Conservation (phyloP, 2,113 vertebrate species). For the Zosterops hypoxanthus region DNA sequence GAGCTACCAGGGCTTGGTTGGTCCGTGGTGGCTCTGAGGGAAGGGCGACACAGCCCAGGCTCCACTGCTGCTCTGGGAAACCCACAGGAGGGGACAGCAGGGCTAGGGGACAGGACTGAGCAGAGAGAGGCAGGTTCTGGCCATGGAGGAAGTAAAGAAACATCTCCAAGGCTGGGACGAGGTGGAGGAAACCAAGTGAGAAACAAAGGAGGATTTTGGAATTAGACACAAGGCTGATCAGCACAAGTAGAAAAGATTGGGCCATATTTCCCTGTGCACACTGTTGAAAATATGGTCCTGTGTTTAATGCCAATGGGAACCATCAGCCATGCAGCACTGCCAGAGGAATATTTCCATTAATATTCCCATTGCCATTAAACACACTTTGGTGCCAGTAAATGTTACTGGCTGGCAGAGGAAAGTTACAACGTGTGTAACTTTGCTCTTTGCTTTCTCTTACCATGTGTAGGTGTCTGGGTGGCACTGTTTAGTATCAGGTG, state of each 20-base stretch:
- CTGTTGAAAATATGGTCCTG: constrained; percentile 13
- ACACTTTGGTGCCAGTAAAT: background rate
- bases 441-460: constrained; percentile 80
- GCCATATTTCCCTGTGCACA: constrained; percentile 14
- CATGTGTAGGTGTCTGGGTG: constrained; percentile 92
- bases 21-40: too few relatives aligned
- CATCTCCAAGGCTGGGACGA: background rate
- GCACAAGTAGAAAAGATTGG: background rate
- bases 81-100: background rate
- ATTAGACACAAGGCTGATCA: background rate
- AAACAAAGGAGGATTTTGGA: background rate
- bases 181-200: background rate
- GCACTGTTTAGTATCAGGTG: constrained; percentile 92
- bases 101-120: background rate
- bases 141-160: background rate
- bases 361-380: background rate
- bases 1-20: background rate
- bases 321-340: background rate
- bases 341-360: constrained; percentile 3
- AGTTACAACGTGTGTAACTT: constrained; percentile 64
- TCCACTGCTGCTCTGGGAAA: background rate
- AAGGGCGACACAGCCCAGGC: background rate
- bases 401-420: constrained; percentile 48
- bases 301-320: constrained; percentile 45
- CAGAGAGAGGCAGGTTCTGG: background rate